Conservation (phyloP, 2,113 vertebrate species). For the Triplophysa dalaica region DNA sequence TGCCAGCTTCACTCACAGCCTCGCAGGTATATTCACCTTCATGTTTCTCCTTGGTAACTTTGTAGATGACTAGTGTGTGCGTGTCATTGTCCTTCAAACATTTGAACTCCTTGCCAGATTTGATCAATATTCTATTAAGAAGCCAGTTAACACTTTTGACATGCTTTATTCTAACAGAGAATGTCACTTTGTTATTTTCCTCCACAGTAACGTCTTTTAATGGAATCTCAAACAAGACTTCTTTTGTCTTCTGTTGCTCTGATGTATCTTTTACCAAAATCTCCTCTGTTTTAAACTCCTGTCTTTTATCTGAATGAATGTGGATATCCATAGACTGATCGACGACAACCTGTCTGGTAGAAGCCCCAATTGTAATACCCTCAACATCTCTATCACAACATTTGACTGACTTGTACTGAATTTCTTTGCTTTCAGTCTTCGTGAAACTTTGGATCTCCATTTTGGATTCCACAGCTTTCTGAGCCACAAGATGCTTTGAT, state of each 20-base stretch:
- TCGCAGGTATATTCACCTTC: slow-evolving; percentile 90
- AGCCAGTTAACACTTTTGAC: slow-evolving; percentile 82
- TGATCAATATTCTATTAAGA: slow-evolving; percentile 79
- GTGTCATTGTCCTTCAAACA: slow-evolving; percentile 82
- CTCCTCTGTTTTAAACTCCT: slow-evolving; percentile 66
- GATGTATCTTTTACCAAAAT: slow-evolving; percentile 52
- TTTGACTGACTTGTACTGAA: slow-evolving; percentile 50
- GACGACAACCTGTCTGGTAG: slow-evolving; percentile 25
- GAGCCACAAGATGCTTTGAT: slow-evolving; percentile 33
- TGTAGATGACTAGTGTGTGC: slow-evolving; percentile 79
- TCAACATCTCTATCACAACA: slow-evolving; percentile 64
- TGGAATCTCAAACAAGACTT: slow-evolving; percentile 68
- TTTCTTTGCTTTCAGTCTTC: slow-evolving; percentile 59
- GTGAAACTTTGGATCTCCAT: slow-evolving; percentile 8
- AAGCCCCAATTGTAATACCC: slow-evolving; percentile 44
- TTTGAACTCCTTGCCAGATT: slow-evolving; percentile 88
- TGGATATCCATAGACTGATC: slow-evolving; percentile 58
- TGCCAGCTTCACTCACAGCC: slow-evolving; percentile 83
- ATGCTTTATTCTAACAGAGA: slow-evolving; percentile 74
- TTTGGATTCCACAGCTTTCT: slow-evolving; percentile 24
- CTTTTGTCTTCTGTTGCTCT: slow-evolving; percentile 41
- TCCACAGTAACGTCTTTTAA: slow-evolving; percentile 72
- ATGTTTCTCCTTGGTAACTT: slow-evolving; percentile 75
- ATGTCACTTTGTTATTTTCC: slow-evolving; percentile 69
- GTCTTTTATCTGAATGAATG: slow-evolving; percentile 63